These are phyloP conservation scores for Centropus bengalensis DNA, from an alignment of 2,113 vertebrate species.

Conservation along the genomic window DNA sequence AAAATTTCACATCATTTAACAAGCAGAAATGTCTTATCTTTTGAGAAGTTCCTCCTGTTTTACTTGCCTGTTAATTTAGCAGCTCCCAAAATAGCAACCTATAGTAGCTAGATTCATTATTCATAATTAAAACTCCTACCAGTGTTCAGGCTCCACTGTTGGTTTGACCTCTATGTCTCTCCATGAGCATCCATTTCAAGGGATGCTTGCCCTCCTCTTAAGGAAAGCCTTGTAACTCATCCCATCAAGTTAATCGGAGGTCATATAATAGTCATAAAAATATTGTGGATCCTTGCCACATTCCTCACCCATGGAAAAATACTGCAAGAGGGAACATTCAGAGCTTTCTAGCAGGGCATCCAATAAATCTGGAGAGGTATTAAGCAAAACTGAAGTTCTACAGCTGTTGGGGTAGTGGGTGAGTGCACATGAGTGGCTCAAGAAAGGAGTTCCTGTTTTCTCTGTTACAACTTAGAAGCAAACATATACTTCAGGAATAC, in stretches of 20 bases:
- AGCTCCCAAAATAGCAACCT: constrained; percentile 20
- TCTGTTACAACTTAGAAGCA: neutral
- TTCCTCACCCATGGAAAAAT: constrained; percentile 43
- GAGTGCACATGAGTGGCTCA: neutral
- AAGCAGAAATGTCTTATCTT: neutral
- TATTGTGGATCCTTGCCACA: constrained; percentile 46
- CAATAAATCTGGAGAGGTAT: constrained; percentile 45
- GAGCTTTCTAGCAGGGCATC: constrained; percentile 26
- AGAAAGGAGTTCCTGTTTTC: neutral
- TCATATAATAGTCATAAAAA: constrained; percentile 56
- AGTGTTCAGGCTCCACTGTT: neutral
- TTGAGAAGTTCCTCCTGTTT: constrained; percentile 50
- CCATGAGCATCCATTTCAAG: neutral
- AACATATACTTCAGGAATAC: neutral
- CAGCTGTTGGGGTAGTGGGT: neutral
- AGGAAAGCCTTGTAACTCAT: neutral
- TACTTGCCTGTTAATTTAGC: constrained; percentile 13
- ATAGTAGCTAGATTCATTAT: constrained; percentile 22
- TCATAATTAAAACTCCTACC: constrained; percentile 24
- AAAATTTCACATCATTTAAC: neutral
- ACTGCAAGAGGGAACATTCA: constrained; percentile 18
- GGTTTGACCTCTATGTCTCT: constrained; percentile 9
- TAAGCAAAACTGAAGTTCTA: constrained; percentile 33
- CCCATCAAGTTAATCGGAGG: constrained; percentile 36
- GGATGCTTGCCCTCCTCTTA: neutral